Evolutionary conservation across 2,888 invertebrate genomes (phyloP).

Genomic region (Dryobota labecula): DNA sequence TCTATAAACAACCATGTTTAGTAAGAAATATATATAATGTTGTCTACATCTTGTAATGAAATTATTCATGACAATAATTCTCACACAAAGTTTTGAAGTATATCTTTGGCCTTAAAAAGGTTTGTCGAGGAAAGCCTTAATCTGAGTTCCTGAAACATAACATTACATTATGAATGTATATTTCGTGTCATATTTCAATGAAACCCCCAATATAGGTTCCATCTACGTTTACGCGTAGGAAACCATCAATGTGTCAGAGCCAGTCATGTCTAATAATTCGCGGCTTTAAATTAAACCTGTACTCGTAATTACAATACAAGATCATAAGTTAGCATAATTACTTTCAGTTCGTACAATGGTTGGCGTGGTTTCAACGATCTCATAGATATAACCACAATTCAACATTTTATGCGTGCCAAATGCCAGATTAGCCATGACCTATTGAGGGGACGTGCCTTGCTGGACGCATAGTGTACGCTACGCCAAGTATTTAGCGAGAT

Average conservation of each 20-base stretch:
- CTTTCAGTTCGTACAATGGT: constrained; percentile 5
- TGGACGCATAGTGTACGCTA: constrained; percentile 17
- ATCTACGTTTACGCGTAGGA: neutral
- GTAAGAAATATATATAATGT: constrained; percentile 9
- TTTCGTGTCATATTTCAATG: constrained; percentile 8
- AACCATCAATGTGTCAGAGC: constrained; percentile 18
- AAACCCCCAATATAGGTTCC: neutral
- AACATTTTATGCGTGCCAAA: constrained; percentile 50
- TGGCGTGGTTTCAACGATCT: constrained; percentile 13
- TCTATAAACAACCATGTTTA: constrained; percentile 4
- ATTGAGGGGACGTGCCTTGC: constrained; percentile 44
- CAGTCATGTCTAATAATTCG: neutral
- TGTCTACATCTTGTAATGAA: neutral
- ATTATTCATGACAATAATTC: constrained; percentile 7
- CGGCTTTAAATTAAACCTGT: neutral
- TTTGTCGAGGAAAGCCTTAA: neutral
- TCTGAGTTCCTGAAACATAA: neutral
- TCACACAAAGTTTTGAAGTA: neutral
- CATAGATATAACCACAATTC: constrained; percentile 11
- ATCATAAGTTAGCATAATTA: constrained; percentile 6
- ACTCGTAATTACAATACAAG: neutral
- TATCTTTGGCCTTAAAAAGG: neutral
- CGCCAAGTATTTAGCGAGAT: constrained; percentile 43
- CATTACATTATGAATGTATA: neutral
- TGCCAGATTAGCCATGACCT: constrained; percentile 50